Base-by-base conservation (phyloP, 2,797 vertebrate genomes). In the Cossypha polioptera region DNA sequence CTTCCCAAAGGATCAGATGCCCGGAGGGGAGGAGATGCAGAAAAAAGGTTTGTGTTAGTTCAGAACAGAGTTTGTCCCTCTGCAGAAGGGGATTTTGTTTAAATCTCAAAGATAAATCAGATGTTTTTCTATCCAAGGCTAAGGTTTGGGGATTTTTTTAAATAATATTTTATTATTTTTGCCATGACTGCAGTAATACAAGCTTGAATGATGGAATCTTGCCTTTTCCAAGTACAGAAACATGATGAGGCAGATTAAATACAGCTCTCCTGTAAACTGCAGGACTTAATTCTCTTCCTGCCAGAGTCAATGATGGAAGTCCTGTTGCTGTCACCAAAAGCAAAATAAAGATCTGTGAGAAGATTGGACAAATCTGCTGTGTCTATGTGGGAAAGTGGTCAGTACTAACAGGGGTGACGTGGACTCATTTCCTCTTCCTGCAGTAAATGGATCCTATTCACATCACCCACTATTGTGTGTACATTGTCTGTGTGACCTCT, bases 401-500 rank as follows among this genome's bases (percentile, higher is more conserved):
- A 66, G 73, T 33, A 36, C 42, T 43, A 61, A 28, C 47, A 92
- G 72, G 53, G 80, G 58, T 31, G 79, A 83, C 79, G 76, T 68
- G 75, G 58, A 48, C 75, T 91, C 79, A 81, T 95, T 92, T 95
- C 93, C 95, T 88, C 33, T 94, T 96, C 93, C 94, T 92, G 87
- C 76, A 88, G 72, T 83, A 88, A 77, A 86, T 65, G 25, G 77
- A 65, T 80, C 47, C 79, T n/a, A 36, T 54, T 91, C 78, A 62
- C 50, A 82, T 72, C 36, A 21, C 18, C 88, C 67, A 7, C 48
- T 65, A 12, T 89, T 92, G 50, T 58, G 77, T 82, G 61, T 33
- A 5, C 83, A 67, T 76, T 67, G 21, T 48, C 74, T 63, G 65
- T 1, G 2, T 69, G 86, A 89, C 75, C 75, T 76, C 61, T 25